phyloP scores from a whole-genome alignment of 2,113 vertebrate species.

The Alosa alosa region DNA sequence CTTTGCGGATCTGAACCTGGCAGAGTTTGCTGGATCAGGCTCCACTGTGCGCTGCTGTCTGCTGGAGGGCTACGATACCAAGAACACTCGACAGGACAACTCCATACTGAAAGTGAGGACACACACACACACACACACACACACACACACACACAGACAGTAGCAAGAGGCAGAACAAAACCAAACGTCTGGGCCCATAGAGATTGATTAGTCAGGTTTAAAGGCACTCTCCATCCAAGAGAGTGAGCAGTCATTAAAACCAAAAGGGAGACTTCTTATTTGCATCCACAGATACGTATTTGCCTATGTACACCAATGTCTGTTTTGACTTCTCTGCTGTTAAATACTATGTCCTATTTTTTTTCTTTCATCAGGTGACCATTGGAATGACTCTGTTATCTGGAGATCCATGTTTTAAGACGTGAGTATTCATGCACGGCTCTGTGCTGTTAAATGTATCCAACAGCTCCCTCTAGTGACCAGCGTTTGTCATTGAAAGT shows the following conservation, averaged over 20 bases:
- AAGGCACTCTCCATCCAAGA: no score
- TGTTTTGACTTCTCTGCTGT: not conserved
- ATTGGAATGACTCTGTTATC: conserved; percentile 96
- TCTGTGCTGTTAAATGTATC: not conserved
- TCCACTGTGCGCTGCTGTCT: conserved; percentile 92
- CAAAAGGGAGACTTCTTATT: no score
- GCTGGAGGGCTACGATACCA: conserved; percentile 95
- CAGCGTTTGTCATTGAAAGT: not conserved
- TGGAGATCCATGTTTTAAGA: conserved; percentile 97
- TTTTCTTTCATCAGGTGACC: conserved; percentile 75
- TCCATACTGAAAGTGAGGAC: conserved; percentile 90
- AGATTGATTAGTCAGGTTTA: no score
- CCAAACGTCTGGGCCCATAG: no score
- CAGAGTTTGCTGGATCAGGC: conserved; percentile 93
- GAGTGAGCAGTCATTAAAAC: no score
- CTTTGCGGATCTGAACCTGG: conserved; percentile 95
- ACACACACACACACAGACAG: conserved; percentile 1
- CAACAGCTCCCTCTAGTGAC: not conserved
- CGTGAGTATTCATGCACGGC: conserved; percentile 74
- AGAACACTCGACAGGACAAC: conserved; percentile 97
- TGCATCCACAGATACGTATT: no score
- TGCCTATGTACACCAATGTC: not conserved
- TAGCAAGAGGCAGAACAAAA: no score
- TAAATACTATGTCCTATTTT: not conserved
- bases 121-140: not conserved